Evolutionary conservation across 2,797 vertebrate species (phyloP).

Genomic region (Buphagus erythrorhynchus): DNA sequence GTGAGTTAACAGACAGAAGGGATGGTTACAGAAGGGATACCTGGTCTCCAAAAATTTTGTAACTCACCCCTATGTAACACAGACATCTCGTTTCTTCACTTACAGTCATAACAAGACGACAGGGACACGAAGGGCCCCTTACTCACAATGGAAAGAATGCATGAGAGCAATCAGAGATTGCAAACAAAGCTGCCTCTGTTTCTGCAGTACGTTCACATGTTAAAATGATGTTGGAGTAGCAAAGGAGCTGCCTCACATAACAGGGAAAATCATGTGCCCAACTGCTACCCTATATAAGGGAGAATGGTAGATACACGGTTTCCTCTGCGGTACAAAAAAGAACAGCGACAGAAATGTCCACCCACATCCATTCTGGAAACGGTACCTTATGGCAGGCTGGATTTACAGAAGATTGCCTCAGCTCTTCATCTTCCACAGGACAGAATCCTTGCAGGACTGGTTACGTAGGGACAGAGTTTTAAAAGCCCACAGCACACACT

Average conservation of each 20-base stretch:
- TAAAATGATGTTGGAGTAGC: not conserved
- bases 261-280: not conserved
- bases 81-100: not conserved
- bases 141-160: not conserved
- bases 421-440: not conserved
- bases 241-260: not conserved
- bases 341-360: not conserved
- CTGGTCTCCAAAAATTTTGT: not conserved
- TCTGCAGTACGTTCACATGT: not conserved
- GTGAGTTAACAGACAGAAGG: not conserved
- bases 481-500: not conserved
- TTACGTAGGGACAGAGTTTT: not conserved
- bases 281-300: accelerated
- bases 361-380: not conserved
- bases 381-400: accelerated
- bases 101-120: not conserved
- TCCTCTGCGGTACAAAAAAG: not conserved
- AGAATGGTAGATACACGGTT: not conserved
- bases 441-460: not conserved
- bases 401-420: no score
- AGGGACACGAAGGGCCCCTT: not conserved
- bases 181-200: slow-evolving; percentile 9
- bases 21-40: not conserved
- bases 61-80: not conserved
- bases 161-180: not conserved